Evolutionary conservation across 2,888 invertebrate species (phyloP).

Genomic region (Lampropteryx suffumata): DNA sequence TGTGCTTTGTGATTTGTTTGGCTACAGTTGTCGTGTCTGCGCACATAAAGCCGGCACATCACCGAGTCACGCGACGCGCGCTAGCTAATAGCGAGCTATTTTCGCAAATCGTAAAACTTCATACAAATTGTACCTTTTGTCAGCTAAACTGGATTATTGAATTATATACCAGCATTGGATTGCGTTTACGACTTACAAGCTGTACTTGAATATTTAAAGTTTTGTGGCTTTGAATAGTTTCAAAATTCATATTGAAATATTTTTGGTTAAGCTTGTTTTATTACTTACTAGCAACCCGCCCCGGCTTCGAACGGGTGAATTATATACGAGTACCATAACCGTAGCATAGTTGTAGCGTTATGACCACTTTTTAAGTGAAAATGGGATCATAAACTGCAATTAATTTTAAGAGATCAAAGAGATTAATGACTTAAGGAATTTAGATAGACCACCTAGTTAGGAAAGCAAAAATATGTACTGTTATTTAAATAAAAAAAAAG

Average conservation of each 20-base stretch:
- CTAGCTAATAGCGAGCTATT: conserved; percentile 18
- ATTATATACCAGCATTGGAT: conserved; percentile 11
- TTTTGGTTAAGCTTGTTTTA: too few species aligned
- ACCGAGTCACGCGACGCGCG: conserved; percentile 15
- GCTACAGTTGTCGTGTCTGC: conserved; percentile 11
- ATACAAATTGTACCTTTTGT: conserved; percentile 15
- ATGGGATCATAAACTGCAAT: too few species aligned
- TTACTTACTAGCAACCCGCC: too few species aligned
- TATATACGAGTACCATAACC: too few species aligned
- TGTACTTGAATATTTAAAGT: conserved; percentile 19
- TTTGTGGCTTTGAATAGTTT: conserved; percentile 8
- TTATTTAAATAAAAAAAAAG: too few species aligned
- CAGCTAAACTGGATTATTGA: conserved; percentile 17
- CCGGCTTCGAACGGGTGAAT: too few species aligned
- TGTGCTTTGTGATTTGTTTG: conserved; percentile 2
- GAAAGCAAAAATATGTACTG: too few species aligned
- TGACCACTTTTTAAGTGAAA: too few species aligned
- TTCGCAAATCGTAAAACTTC: conserved; percentile 17
- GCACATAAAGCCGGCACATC: not conserved
- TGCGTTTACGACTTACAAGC: conserved; percentile 2
- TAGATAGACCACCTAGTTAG: too few species aligned
- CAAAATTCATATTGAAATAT: not conserved
- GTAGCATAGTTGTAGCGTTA: too few species aligned
- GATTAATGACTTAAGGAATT: too few species aligned
- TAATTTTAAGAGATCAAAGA: too few species aligned